Evolutionary conservation across 1,140 invertebrate species (phyloP), one percentile per base, ranked within the genome.

Genomic region (Dufourea novaeangliae): DNA sequence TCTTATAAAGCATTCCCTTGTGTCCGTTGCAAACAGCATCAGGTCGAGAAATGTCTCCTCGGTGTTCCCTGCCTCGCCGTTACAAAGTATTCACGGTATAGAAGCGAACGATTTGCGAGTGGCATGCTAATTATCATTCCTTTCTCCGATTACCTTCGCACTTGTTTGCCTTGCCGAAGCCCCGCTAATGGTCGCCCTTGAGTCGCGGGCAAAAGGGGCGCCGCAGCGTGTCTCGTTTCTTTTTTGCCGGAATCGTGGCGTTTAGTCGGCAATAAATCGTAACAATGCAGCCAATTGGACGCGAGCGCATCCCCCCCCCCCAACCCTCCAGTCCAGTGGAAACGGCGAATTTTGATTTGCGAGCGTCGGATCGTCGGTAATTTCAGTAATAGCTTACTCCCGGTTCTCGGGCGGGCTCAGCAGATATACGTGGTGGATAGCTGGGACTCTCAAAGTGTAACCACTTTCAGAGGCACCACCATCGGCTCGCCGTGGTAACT

Each of bases 301-400:
- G 73, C 74, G 41, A n/a, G 79, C 66, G 54, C 54, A 79, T 75
- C 81, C 64, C 78, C 80, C 71, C 84, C 64, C 74, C 67, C 46
- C 64, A 59, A 72, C 82, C n/a, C n/a, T n/a, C n/a, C n/a, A n/a
- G n/a, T n/a, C n/a, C n/a, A n/a, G 78, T 86, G 86, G 86, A 88
- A 90, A 86, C 84, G 80, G 87, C 83, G 84, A 89, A 92, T 92
- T 91, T 91, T 92, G 91, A 92, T 92, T 92, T 92, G 91, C 86
- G 91, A 91, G 89, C 89, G 84, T 89, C 86, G 87, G 90, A 92
- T 91, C 88, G 90, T 87, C 86, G 85, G 91, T 91, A 92, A 92
- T 92, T 92, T 91, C 83, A 88, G 90, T 92, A 92, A 92, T 92
- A 90, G 90, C 89, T 91, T 84, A 90, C 90, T 91, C 88, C 89